These are phyloP conservation scores for Sarcophaga variegata DNA, from an alignment of 2,888 invertebrate species.

Conservation along the genomic window DNA sequence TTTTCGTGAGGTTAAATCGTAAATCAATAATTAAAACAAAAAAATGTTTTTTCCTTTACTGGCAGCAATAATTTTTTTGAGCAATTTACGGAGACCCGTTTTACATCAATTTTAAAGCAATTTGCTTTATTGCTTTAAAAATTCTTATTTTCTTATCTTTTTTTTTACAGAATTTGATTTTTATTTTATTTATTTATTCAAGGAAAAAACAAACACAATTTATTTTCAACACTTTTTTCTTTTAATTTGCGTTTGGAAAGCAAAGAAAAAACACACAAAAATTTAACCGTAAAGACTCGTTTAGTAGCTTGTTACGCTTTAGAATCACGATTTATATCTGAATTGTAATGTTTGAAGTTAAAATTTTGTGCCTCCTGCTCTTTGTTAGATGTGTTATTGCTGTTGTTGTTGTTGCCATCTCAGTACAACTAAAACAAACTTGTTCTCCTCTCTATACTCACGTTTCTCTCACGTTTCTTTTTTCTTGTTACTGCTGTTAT, in stretches of 20 bases:
- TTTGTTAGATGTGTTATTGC: constrained; percentile 39
- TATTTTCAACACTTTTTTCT: background rate
- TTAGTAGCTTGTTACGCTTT: constrained; percentile 60
- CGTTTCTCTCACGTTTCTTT: constrained; percentile 71
- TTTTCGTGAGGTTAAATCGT: constrained; percentile 66
- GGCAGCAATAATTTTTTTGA: constrained; percentile 22
- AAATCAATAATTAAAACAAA: constrained; percentile 56
- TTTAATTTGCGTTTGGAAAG: constrained; percentile 17
- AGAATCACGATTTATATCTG: constrained; percentile 70
- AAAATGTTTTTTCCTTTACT: constrained; percentile 18
- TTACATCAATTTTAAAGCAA: background rate
- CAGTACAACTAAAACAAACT: background rate
- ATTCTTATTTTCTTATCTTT: constrained; percentile 5
- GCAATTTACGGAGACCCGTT: background rate
- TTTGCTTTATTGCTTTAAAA: constrained; percentile 8
- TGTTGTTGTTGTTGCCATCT: constrained; percentile 29
- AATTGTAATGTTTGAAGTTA: constrained; percentile 64
- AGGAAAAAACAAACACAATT: background rate
- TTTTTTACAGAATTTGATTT: constrained; percentile 18
- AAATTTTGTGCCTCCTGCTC: constrained; percentile 58
- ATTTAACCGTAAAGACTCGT: constrained; percentile 51
- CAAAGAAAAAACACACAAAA: constrained; percentile 15
- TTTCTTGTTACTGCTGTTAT: background rate
- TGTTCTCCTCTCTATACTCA: constrained; percentile 59
- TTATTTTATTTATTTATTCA: constrained; percentile 7